These are phyloP conservation scores for Argyresthia goedartella DNA, from an alignment of 2,888 invertebrate genomes.

Conservation along the genomic window DNA sequence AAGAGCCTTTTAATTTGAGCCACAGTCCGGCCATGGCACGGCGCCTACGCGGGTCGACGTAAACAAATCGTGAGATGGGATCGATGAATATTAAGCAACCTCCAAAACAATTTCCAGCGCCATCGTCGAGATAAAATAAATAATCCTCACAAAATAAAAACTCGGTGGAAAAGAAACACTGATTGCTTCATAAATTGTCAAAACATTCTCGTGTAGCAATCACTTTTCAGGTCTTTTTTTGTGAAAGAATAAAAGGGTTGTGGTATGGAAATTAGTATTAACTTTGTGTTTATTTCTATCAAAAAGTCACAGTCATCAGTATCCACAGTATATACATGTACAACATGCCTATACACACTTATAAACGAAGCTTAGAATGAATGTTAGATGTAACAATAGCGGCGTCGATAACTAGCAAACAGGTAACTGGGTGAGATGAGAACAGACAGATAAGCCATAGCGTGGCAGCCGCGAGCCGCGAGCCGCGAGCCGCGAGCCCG, in stretches of 20 bases:
- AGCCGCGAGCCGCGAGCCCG: conserved; percentile 10
- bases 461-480: conserved; percentile 15
- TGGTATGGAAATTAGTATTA: conserved; percentile 1
- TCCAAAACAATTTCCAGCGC: conserved; percentile 52
- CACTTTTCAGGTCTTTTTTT: conserved; percentile 23
- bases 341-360: too few species aligned
- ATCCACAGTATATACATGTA: too few species aligned
- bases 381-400: conserved; percentile 21
- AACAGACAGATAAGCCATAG: conserved; percentile 17
- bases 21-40: conserved; percentile 26
- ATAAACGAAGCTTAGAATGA: conserved; percentile 12
- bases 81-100: conserved; percentile 64
- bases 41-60: conserved; percentile 46
- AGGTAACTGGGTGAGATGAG: conserved; percentile 18
- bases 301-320: not conserved
- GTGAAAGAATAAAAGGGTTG: not conserved
- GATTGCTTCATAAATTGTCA: conserved; percentile 65
- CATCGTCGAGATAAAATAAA: conserved; percentile 49
- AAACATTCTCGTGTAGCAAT: conserved; percentile 39
- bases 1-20: conserved; percentile 43
- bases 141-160: conserved; percentile 52
- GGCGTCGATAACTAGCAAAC: conserved; percentile 21
- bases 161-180: conserved; percentile 36
- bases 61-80: conserved; percentile 58
- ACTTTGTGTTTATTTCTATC: not conserved